These are phyloP conservation scores for Hemicrepidius hirtus DNA, from an alignment of 2,888 invertebrate species.

Conservation along the genomic window DNA sequence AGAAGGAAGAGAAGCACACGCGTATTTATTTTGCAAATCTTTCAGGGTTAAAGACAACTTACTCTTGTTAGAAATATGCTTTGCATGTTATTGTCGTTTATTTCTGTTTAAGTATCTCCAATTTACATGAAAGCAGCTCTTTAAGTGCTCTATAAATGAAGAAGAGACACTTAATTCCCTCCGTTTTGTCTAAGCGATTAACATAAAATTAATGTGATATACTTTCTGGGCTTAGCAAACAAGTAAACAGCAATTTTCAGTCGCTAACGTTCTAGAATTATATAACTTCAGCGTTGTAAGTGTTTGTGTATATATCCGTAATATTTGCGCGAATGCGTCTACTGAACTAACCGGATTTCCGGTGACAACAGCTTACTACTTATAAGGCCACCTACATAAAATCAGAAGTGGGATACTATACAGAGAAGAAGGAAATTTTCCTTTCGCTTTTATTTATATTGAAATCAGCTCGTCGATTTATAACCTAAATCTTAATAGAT, in stretches of 20 bases:
- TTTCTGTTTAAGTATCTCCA: slow-evolving; percentile 24
- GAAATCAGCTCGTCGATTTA: slow-evolving; percentile 31
- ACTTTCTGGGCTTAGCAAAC: slow-evolving; percentile 45
- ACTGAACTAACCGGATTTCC: slow-evolving; percentile 29
- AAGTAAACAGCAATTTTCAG: slow-evolving; percentile 44
- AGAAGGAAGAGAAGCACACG: neutral
- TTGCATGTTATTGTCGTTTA: slow-evolving; percentile 27
- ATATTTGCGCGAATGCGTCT: slow-evolving; percentile 32
- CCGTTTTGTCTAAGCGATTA: slow-evolving; percentile 39
- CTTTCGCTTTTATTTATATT: slow-evolving; percentile 2
- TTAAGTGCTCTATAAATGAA: slow-evolving; percentile 38
- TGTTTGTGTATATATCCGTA: slow-evolving; percentile 30
- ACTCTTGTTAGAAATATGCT: slow-evolving; percentile 22
- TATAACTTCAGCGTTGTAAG: slow-evolving; percentile 14
- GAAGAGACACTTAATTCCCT: slow-evolving; percentile 41
- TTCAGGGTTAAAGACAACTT: neutral
- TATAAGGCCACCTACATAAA: neutral
- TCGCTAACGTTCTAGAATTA: slow-evolving; percentile 31
- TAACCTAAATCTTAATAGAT: slow-evolving; percentile 53
- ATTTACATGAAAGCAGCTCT: slow-evolving; percentile 34
- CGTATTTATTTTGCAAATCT: neutral
- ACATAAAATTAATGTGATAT: slow-evolving; percentile 41
- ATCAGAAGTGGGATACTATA: neutral
- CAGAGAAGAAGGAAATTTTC: neutral
- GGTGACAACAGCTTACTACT: slow-evolving; percentile 17